Evolutionary conservation across 2,113 vertebrate genomes (phyloP), one percentile per base, ranked within the genome.

Genomic region (Labrus mixtus): DNA sequence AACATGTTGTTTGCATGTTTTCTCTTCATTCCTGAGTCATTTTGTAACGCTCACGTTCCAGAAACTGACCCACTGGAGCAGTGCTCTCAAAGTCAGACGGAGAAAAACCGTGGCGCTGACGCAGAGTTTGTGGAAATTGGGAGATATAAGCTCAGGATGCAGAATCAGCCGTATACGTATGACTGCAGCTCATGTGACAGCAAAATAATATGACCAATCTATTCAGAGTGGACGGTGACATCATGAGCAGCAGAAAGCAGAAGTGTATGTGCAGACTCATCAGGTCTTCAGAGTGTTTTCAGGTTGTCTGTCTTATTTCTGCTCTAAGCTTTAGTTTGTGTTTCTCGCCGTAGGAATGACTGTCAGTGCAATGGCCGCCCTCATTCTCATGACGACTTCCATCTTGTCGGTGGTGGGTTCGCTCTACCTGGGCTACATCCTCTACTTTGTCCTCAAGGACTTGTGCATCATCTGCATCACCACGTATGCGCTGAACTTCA

Each of bases 391-490:
- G 97, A 98, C 95, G 39, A 97, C 97, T 74, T 99, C 98, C 94
- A 98, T 99, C 91, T 93, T 96, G 87, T 98, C 98, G 60, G 96
- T 97, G 73, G 93, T 98, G 89, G 97, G 98, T 37, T 99, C 97
- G 1, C 82, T 99, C 88, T 99, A 99, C 95, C 94, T 99, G 95
- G 95, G 96, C 76, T 99, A 99, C 95, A 98, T 99, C 87, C 96
- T 99, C 92, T 99, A 98, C 96, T 99, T 99, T 93, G 97, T 99
- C 95, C 96, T 99, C 88, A 97, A 98, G 95, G 97, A 99, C 89
- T 97, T 99, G 89, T 99, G 98, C 95, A 87, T 99, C 94, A 95
- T 99, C 95, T 98, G 96, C 83, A 77, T 99, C 89, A 87, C 95
- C 94, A 99, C 96, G 55, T 99, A 99, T 1, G 93, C 93, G 91